Evolutionary conservation across 2,888 invertebrate genomes (phyloP), one percentile per base, ranked within the genome.

Genomic region (Branchipolynoe longqiensis): DNA sequence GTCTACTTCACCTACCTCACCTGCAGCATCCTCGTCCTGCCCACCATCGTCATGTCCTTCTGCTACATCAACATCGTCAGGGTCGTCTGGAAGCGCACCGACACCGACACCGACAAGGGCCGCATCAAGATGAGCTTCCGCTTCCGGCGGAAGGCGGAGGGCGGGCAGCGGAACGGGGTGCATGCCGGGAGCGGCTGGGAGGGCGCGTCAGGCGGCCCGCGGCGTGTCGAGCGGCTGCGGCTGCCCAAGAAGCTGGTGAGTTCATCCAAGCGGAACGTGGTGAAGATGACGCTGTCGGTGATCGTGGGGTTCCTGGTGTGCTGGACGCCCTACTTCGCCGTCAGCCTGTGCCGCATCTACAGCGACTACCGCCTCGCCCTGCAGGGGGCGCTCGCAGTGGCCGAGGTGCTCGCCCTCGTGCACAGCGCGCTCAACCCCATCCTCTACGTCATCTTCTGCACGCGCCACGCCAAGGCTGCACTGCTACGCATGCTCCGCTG

Each of bases 311-410:
- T 94, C 89, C 90, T 94, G 25, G 91, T 92, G 0, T 94, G 94
- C 87, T 92, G 94, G 90, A 93, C 92, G n/a, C 94, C 94, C 0
- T 94, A 94, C 88, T 94, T 94, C 87, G 91, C 94, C n/a, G 91
- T 94, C 25, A 92, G 92, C 54, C 89, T 94, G 41, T 89, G 94
- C 36, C 89, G 93, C 59, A 93, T 94, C 28, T 94, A 93, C 90
- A 91, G 91, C 69, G 89, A 92, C 86, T 93, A 93, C 86, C 84
- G 87, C 14, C 86, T 92, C 40, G 87, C 90, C 84, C 86, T 93
- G 28, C 88, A 87, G 40, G 84, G 87, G 4, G 89, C 90, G 12
- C 88, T 91, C 83, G 88, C 90, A 0, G 88, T 92, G 6, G 90
- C 92, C 2, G 91, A 93, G 88, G 90, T 91, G 56, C 90, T 93